Evolutionary conservation across 2,113 vertebrate genomes (phyloP), one percentile per base, ranked within the genome.

Genomic region (Rhabdomys dilectus): DNA sequence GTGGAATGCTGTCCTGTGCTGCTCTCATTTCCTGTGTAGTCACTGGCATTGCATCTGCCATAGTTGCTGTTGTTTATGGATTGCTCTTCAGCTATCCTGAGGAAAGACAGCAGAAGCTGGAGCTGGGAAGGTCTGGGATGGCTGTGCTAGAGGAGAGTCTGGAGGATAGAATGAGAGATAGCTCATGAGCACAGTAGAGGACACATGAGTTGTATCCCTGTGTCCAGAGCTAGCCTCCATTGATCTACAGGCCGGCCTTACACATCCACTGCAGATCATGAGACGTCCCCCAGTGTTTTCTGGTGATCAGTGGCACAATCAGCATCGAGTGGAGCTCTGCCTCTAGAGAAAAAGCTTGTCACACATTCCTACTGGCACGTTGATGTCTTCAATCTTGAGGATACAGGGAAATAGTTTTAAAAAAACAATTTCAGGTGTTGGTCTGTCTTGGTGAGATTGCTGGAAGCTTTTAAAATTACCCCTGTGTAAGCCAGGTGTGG

Each of bases 281-380:
- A 15, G 29, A 21, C 22, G 13, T 68, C 4, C 56, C 1, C 31
- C 45, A 1, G 16, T 22, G 22, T 51, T 88, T 17, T 10, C 5
- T 56, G 51, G 42, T 22, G 39, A 42, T 17, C 31, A 81, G 4
- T 8, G 34, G 56, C 64, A 39, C 26, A 53, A 13, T 36, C 84
- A 24, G 15, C 22, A 21, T 51, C 51, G 24, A 31, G 56, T 29
- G 11, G n/a, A 81, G 24, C 2, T 78, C 42, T 48, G 66, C n/a
- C 1, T 26, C 6, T 11, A 62, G 10, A 68, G 24, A 84, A 86
- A 45, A 76, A 2, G 24, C 48, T 70, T 51, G 36, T 56, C 31
- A 58, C 0, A 48, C 3, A 10, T n/a, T 29, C 15, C 34, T 19
- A 6, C 0, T 36, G 42, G 5, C 26, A 12, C 0, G 24, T 4